Evolutionary conservation across 1,140 invertebrate genomes (phyloP).

Genomic region (Plectrocnemia conspersa): DNA sequence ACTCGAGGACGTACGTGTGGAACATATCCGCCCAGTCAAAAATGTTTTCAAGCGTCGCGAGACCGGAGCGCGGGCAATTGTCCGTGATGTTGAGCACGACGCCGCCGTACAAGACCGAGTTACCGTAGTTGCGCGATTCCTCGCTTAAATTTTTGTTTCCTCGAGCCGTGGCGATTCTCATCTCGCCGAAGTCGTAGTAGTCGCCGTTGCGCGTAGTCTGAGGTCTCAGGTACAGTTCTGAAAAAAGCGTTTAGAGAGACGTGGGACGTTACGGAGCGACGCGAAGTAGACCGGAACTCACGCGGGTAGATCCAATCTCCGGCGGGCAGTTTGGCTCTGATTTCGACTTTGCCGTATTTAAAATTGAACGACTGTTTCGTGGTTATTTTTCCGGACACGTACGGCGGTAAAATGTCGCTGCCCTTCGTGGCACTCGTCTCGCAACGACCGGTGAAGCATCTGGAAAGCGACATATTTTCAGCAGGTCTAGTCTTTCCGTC

Average conservation of each 20-base stretch:
- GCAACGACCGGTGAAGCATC: too few relatives aligned
- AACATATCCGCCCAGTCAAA: too few relatives aligned
- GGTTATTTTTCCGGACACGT: slow-evolving; percentile 64
- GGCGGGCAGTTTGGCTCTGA: slow-evolving; percentile 67
- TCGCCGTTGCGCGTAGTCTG: slow-evolving; percentile 49
- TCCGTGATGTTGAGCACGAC: slow-evolving; percentile 12
- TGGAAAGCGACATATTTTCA: too few relatives aligned
- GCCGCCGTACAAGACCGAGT: slow-evolving; percentile 5
- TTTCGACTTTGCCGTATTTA: slow-evolving; percentile 67
- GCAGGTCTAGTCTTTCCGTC: too few relatives aligned
- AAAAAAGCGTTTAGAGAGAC: too few relatives aligned
- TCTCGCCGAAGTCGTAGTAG: slow-evolving; percentile 51
- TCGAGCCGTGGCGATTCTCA: slow-evolving; percentile 47
- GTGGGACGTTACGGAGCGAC: too few relatives aligned
- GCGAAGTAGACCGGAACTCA: too few relatives aligned
- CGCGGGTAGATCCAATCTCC: slow-evolving; percentile 79
- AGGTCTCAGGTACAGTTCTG: slow-evolving; percentile 57
- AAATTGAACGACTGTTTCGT: slow-evolving; percentile 63
- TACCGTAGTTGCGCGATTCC: neutral
- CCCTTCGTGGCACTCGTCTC: too few relatives aligned
- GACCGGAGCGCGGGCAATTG: too few relatives aligned
- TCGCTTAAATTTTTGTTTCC: slow-evolving; percentile 39
- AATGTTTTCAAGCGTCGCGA: too few relatives aligned
- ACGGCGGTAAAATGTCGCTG: slow-evolving; percentile 62
- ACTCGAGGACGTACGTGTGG: too few relatives aligned